A percentile compares a stretch with the other conserved stretches of the same genome.
phyloP scores from a whole-genome alignment of 1,140 invertebrate species.

The Musca vetustissima region DNA sequence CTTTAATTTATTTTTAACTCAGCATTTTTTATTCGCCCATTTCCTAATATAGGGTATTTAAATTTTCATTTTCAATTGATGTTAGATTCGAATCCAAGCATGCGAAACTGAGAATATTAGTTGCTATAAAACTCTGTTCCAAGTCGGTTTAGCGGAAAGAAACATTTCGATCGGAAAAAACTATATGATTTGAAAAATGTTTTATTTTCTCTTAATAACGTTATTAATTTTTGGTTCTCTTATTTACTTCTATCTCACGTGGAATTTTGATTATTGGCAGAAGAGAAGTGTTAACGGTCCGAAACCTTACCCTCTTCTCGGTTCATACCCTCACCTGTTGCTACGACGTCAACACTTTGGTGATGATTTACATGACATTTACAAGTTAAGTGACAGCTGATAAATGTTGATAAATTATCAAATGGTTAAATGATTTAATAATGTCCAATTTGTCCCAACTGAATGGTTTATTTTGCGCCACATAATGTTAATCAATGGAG shows the following conservation, averaged over 20 bases:
- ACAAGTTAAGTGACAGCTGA: conserved; percentile 35
- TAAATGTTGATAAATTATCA: background rate
- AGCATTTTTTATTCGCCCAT: no score
- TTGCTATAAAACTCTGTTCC: no score
- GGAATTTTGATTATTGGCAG: conserved; percentile 55
- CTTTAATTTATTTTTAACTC: no score
- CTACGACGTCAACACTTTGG: conserved; percentile 41
- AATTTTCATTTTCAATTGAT: no score
- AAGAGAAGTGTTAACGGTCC: conserved; percentile 44
- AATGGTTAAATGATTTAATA: background rate
- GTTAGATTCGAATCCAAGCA: no score
- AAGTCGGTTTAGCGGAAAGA: no score
- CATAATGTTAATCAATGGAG: background rate
- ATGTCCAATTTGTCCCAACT: background rate
- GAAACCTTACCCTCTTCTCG: conserved; percentile 41
- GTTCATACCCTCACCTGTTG: conserved; percentile 57
- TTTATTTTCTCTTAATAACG: background rate
- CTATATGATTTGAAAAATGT: background rate
- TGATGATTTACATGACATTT: conserved; percentile 47
- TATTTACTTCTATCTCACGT: conserved; percentile 49
- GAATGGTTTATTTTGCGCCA: background rate
- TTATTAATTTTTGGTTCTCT: background rate
- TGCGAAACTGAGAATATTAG: no score
- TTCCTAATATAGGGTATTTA: no score
- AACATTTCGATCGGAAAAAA: no score